Conservation (phyloP, 2,888 invertebrate species). For the Tinea trinotella region DNA sequence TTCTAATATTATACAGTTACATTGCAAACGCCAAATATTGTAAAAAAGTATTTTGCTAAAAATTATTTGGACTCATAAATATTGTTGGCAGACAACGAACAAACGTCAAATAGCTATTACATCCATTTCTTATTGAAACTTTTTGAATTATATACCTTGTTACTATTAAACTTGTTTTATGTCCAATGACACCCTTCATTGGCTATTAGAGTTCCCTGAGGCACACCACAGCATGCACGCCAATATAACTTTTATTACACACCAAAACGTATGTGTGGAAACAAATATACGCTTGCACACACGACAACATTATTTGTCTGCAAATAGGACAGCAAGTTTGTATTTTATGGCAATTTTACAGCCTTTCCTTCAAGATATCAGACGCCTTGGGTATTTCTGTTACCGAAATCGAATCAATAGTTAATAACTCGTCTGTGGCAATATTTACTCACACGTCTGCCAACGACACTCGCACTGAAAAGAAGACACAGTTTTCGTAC, state of each 20-base stretch:
- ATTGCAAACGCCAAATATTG: too few relatives aligned
- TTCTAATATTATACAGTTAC: too few relatives aligned
- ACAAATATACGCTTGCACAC: background rate
- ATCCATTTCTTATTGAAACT: background rate
- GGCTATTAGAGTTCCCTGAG: background rate
- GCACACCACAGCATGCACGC: background rate
- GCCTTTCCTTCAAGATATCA: background rate
- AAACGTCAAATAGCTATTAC: background rate
- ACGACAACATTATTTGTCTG: background rate
- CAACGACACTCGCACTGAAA: too few relatives aligned
- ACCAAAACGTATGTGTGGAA: background rate
- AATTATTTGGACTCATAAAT: too few relatives aligned
- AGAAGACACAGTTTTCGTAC: too few relatives aligned
- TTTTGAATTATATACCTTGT: background rate
- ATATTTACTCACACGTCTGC: background rate
- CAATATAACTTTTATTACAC: background rate
- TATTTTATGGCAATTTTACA: background rate
- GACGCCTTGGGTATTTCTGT: background rate
- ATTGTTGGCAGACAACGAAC: too few relatives aligned
- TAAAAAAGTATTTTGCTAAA: too few relatives aligned
- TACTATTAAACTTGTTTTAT: background rate
- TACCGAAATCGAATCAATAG: background rate
- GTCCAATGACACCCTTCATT: background rate
- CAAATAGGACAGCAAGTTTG: background rate
- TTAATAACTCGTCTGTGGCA: background rate